These are phyloP conservation scores for Plebejus anna DNA, from an alignment of 2,888 invertebrate species.

Conservation along the genomic window DNA sequence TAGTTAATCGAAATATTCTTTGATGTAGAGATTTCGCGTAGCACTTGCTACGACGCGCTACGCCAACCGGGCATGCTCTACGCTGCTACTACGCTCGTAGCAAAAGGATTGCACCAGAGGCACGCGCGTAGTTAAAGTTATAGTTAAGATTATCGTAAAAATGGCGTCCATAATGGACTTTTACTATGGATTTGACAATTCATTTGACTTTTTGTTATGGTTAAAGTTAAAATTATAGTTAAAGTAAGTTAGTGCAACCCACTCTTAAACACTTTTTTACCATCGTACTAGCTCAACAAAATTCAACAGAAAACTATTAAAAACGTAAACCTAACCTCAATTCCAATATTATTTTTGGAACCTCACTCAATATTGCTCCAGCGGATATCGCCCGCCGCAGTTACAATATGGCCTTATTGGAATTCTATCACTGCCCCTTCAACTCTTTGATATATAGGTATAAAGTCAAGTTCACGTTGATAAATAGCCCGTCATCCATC, in stretches of 20 bases:
- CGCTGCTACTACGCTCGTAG: not conserved
- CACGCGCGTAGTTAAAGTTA: too few relatives aligned
- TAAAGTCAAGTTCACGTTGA: slow-evolving; percentile 30
- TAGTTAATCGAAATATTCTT: too few relatives aligned
- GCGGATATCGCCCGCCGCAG: slow-evolving; percentile 15
- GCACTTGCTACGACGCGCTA: not conserved
- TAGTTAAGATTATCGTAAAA: too few relatives aligned
- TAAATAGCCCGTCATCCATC: slow-evolving; percentile 32
- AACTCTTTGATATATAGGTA: slow-evolving; percentile 28
- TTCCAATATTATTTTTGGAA: slow-evolving; percentile 5
- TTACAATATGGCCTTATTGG: slow-evolving; percentile 25
- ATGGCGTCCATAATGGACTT: too few relatives aligned
- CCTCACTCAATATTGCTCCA: slow-evolving; percentile 11
- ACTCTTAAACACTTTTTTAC: not conserved
- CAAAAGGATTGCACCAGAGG: not conserved
- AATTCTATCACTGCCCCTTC: slow-evolving; percentile 29
- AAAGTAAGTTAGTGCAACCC: too few relatives aligned
- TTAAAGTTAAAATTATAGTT: too few relatives aligned
- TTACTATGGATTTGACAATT: too few relatives aligned
- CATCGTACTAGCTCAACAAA: not conserved
- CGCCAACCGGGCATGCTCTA: not conserved
- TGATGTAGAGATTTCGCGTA: not conserved
- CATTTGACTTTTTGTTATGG: too few relatives aligned
- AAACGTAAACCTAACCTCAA: not conserved
- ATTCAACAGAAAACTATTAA: not conserved